Evolutionary conservation across 2,113 vertebrate genomes (phyloP).

Genomic region (Herpailurus yagouaroundi): DNA sequence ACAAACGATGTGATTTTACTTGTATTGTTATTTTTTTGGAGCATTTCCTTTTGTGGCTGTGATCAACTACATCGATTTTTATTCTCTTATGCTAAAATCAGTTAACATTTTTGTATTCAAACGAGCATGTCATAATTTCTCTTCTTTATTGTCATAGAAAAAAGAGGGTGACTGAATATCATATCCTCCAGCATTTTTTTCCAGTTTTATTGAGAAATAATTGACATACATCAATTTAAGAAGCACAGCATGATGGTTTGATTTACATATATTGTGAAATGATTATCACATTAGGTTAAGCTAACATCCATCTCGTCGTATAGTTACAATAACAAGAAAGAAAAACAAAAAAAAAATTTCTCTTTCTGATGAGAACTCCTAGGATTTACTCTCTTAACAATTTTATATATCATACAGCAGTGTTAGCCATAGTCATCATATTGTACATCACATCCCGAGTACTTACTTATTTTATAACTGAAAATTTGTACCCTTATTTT

Average conservation of each 20-base stretch:
- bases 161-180: slow-evolving; percentile 38
- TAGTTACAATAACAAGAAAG: neutral
- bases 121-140: slow-evolving; percentile 72
- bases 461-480: neutral
- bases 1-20: slow-evolving; percentile 22
- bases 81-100: slow-evolving; percentile 51
- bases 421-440: neutral
- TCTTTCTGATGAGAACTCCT: neutral
- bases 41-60: neutral
- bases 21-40: neutral
- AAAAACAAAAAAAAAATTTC: neutral
- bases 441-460: neutral
- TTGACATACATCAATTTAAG: neutral
- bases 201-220: neutral
- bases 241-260: neutral
- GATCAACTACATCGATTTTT: slow-evolving; percentile 59
- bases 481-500: neutral
- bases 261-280: neutral
- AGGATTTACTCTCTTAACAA: neutral
- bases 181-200: slow-evolving; percentile 67
- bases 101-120: slow-evolving; percentile 57
- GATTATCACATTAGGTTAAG: neutral
- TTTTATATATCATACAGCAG: neutral
- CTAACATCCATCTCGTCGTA: neutral
- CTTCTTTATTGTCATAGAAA: slow-evolving; percentile 78